Evolutionary conservation across 2,888 invertebrate species (phyloP).

Genomic region (Drosophila mercatorum): DNA sequence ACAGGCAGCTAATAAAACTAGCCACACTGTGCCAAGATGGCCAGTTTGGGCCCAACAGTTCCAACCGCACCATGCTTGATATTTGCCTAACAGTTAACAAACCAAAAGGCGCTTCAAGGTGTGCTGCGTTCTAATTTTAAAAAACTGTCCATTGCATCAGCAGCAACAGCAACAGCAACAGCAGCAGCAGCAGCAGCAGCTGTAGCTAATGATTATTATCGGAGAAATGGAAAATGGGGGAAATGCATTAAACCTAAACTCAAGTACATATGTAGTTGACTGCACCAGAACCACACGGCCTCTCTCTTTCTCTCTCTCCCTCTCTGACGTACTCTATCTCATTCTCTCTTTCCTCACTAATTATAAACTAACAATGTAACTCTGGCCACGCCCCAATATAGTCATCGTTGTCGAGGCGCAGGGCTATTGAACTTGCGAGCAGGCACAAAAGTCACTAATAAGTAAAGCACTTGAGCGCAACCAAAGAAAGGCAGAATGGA

Average conservation of each 20-base stretch:
- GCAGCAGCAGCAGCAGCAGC: background rate
- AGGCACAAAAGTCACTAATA: constrained; percentile 77
- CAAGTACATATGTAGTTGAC: constrained; percentile 52
- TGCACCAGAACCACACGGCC: constrained; percentile 6
- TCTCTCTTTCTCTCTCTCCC: background rate
- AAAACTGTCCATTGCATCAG: constrained; percentile 13
- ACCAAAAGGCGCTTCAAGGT: constrained; percentile 37
- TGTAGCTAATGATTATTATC: constrained; percentile 16
- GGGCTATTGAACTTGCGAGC: constrained; percentile 73
- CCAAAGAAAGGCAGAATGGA: constrained; percentile 60
- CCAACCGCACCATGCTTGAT: constrained; percentile 34
- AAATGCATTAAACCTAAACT: constrained; percentile 64
- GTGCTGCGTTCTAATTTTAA: constrained; percentile 56
- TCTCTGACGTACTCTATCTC: background rate
- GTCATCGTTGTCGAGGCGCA: constrained; percentile 25
- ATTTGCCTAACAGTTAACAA: constrained; percentile 55
- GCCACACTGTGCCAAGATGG: constrained; percentile 2
- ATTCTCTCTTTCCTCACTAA: constrained; percentile 52
- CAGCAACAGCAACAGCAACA: background rate
- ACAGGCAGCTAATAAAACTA: background rate
- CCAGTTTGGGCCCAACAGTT: background rate
- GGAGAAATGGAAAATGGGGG: constrained; percentile 25
- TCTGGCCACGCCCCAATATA: constrained; percentile 42
- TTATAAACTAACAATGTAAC: constrained; percentile 76
- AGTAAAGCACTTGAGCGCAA: constrained; percentile 80